These are phyloP conservation scores for Tetropium fuscum DNA, from an alignment of 2,888 invertebrate genomes.

Conservation along the genomic window DNA sequence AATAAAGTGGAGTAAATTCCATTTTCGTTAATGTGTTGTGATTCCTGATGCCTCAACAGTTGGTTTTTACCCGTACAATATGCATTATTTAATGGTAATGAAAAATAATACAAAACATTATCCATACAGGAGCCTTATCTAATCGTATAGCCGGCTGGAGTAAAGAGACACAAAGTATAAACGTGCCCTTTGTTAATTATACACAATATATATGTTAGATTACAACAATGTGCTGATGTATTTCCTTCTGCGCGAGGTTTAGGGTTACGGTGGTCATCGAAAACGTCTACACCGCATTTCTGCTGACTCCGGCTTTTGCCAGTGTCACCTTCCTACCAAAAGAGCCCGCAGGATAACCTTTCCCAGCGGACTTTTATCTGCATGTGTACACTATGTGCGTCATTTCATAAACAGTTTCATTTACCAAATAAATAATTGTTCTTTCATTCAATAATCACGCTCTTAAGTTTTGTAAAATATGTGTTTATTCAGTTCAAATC, in stretches of 20 bases:
- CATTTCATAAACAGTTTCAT: too few relatives aligned
- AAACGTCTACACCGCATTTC: conserved; percentile 41
- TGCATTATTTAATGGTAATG: too few relatives aligned
- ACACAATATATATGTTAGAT: conserved; percentile 42
- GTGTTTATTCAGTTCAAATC: too few relatives aligned
- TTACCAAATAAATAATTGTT: too few relatives aligned
- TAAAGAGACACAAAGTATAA: conserved; percentile 40
- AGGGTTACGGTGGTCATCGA: conserved; percentile 48
- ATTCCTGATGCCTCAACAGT: too few relatives aligned
- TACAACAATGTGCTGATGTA: conserved; percentile 61
- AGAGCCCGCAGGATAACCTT: conserved; percentile 36
- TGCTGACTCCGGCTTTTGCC: conserved; percentile 48
- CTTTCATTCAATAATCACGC: too few relatives aligned
- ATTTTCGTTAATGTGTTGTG: too few relatives aligned
- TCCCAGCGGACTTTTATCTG: conserved; percentile 26
- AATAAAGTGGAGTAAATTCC: too few relatives aligned
- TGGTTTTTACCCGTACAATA: too few relatives aligned
- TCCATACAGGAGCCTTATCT: too few relatives aligned
- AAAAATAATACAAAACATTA: too few relatives aligned
- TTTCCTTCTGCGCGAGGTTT: conserved; percentile 56
- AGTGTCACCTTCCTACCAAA: conserved; percentile 38
- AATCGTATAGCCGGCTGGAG: neutral
- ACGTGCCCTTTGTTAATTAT: conserved; percentile 52
- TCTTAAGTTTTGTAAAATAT: too few relatives aligned
- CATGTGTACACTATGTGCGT: neutral